phyloP scores from a whole-genome alignment of 2,888 invertebrate species.

The Leucophenga maculata region DNA sequence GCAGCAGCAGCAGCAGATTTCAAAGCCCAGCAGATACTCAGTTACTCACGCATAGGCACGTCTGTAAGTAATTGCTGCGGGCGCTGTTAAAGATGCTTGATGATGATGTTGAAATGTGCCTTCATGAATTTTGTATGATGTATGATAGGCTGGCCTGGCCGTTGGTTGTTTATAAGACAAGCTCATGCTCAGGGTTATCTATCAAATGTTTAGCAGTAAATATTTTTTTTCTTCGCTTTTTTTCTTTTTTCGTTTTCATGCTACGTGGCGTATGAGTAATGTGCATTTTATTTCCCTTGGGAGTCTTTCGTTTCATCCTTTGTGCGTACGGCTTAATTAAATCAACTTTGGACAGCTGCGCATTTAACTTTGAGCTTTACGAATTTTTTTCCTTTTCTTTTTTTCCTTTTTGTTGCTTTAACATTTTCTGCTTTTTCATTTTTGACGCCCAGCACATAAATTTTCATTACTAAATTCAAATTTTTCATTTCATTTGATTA shows the following conservation, averaged over 20 bases:
- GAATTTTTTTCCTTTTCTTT: neutral
- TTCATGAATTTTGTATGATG: conserved; percentile 60
- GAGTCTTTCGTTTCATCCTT: neutral
- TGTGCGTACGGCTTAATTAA: conserved; percentile 44
- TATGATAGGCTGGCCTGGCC: conserved; percentile 44
- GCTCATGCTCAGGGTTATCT: conserved; percentile 4
- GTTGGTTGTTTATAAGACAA: neutral
- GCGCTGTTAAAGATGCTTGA: neutral
- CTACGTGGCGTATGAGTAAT: conserved; percentile 58
- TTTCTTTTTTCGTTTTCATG: conserved; percentile 24
- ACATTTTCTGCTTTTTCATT: neutral
- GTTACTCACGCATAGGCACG: neutral
- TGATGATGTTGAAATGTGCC: conserved; percentile 33
- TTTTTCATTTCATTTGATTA: conserved; percentile 37
- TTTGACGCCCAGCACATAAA: neutral
- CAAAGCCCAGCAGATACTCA: neutral
- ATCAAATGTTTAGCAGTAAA: neutral
- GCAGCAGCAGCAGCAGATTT: conserved; percentile 12
- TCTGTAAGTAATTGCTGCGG: neutral
- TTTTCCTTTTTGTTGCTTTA: neutral
- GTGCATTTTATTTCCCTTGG: conserved; percentile 28
- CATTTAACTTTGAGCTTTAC: neutral
- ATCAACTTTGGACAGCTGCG: conserved; percentile 25
- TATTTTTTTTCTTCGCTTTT: neutral
- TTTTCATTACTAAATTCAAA: conserved; percentile 16